phyloP scores from a whole-genome alignment of 2,888 invertebrate species.

The Tenthredo mesomela region DNA sequence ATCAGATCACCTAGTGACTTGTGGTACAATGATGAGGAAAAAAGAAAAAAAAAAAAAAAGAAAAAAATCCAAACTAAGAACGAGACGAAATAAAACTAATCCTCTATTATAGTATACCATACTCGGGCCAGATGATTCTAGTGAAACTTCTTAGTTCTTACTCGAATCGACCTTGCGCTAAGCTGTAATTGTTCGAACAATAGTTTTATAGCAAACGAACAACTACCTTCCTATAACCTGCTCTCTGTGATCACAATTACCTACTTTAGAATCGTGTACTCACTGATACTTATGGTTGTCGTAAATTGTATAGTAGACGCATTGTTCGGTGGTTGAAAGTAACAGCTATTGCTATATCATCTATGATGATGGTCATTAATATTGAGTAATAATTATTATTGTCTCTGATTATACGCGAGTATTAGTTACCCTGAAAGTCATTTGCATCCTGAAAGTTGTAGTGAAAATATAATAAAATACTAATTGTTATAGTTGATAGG shows the following conservation, averaged over 20 bases:
- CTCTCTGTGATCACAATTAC: not conserved
- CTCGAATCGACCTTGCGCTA: not conserved
- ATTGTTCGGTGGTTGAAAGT: constrained; percentile 14
- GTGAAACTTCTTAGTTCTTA: not conserved
- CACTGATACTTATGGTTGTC: not conserved
- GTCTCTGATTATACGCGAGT: not conserved
- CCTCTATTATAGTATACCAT: not conserved
- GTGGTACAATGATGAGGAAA: not conserved
- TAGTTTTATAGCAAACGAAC: not conserved
- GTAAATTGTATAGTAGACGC: not conserved
- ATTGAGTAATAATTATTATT: constrained; percentile 10
- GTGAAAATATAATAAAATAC: not conserved
- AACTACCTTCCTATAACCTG: not conserved
- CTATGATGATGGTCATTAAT: not conserved
- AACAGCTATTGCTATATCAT: not conserved
- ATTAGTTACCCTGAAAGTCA: not conserved
- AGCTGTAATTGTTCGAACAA: constrained; percentile 1
- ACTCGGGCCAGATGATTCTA: not conserved
- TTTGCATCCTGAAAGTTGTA: not conserved
- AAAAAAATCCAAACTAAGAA: not conserved
- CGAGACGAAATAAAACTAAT: not conserved
- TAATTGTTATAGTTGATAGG: not conserved
- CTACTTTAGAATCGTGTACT: not conserved
- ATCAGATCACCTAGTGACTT: not conserved
- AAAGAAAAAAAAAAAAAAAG: not conserved